Evolutionary conservation across 1,140 invertebrate genomes (phyloP).

Genomic region (Stenopsyche tienmushanensis): DNA sequence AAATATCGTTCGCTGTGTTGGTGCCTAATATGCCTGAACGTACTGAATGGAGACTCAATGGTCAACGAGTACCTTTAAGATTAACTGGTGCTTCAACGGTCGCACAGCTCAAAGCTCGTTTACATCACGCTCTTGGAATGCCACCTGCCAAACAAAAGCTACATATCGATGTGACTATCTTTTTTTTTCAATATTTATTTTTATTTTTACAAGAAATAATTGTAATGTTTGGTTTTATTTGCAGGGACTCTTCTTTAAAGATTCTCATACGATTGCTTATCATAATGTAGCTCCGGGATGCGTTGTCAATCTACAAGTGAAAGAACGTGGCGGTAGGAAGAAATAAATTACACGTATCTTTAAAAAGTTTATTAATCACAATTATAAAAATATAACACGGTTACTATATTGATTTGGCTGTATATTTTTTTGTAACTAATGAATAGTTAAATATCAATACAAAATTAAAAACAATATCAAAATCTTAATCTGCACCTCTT

Average conservation of each 20-base stretch:
- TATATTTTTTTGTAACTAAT: no score
- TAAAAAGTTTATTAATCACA: not conserved
- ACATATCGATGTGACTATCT: constrained; percentile 73
- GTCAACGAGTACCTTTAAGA: constrained; percentile 80
- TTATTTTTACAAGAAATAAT: not conserved
- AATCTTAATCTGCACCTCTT: no score
- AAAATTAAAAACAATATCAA: no score
- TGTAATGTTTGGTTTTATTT: constrained; percentile 47
- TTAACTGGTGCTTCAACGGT: constrained; percentile 80
- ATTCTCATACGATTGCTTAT: constrained; percentile 91
- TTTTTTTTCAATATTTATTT: constrained; percentile 11
- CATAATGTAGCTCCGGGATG: constrained; percentile 89
- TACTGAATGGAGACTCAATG: constrained; percentile 94
- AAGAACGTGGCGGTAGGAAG: constrained; percentile 97
- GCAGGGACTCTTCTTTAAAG: constrained; percentile 97
- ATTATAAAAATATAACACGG: no score
- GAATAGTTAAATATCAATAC: no score
- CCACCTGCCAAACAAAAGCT: constrained; percentile 98
- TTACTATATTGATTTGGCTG: not conserved
- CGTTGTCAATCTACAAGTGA: constrained; percentile 86
- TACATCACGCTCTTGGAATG: constrained; percentile 88
- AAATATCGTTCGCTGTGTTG: constrained; percentile 43
- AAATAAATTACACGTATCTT: constrained; percentile 80
- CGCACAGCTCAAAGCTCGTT: constrained; percentile 82
- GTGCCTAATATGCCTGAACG: constrained; percentile 87